Evolutionary conservation across 2,797 vertebrate species (phyloP).

Genomic region (Pseudochirops corinnae): DNA sequence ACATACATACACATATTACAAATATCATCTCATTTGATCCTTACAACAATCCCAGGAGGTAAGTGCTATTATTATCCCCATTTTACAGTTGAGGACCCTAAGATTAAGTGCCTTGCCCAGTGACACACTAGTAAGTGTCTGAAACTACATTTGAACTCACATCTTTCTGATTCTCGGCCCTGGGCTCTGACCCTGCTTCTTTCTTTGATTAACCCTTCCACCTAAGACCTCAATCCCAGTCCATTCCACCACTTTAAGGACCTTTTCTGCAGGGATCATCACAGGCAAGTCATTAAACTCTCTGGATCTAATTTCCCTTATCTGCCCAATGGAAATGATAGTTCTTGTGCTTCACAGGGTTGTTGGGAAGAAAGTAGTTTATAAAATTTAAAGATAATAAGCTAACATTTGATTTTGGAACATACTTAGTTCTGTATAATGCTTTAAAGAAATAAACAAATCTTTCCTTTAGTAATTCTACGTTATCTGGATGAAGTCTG

Average conservation of each 20-base stretch:
- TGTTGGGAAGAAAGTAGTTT: background rate
- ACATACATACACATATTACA: background rate
- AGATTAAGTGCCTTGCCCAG: background rate
- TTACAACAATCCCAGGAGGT: background rate
- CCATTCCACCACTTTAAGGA: background rate
- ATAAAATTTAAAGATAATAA: background rate
- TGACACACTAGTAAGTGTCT: background rate
- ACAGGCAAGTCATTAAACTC: background rate
- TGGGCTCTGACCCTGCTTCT: background rate
- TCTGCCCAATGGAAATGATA: background rate
- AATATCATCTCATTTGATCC: background rate
- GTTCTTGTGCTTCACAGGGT: background rate
- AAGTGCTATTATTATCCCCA: background rate
- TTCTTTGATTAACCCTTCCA: background rate
- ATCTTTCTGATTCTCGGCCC: background rate
- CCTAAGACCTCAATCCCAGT: background rate
- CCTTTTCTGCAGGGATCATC: background rate
- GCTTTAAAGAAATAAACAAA: background rate
- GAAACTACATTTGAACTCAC: background rate
- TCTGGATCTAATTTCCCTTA: background rate
- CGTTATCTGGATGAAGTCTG: background rate
- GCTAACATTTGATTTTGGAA: background rate
- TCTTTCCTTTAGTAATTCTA: background rate
- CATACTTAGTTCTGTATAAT: background rate
- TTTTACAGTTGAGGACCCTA: background rate